Base-by-base conservation (phyloP, 2,797 vertebrate genomes). In the Dendrocincla tyrannina region DNA sequence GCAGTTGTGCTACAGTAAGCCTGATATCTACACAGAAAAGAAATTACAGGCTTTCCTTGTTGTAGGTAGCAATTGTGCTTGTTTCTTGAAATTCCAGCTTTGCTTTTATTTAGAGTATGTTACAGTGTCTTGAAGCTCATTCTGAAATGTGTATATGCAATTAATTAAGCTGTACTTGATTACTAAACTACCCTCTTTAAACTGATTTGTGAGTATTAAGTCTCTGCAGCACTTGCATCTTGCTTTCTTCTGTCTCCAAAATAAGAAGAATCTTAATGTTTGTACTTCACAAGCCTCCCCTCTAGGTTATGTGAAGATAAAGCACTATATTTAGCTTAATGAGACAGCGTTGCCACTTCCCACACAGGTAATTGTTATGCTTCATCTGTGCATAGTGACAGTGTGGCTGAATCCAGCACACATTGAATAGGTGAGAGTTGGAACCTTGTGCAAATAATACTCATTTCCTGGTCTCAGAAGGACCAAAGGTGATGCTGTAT, bases 301-400 rank as follows among this genome's bases (percentile, higher is more conserved):
- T 74, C 15, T 56, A 73, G 77, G 79, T 95, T 90, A 64, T 47
- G 50, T 85, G 89, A 85, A 91, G 91, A 91, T 76, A 88, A 82
- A 94, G 22, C 79, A 73, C 95, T 97, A 83, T 95, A 93, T 91
- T 96, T 97, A 97, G 76, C 73, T 50, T 92, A 85, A 89, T 74
- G 59, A 95, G 85, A 18, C 70, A 86, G 80, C 28, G 0, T 53
- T 92, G 70, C 86, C 39, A 17, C 96, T 75, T 94, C 97, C 97
- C 91, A 95, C 95, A 0, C 86, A 83, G 74, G 70, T 95, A 97
- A 94, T 96, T 95, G 91, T 53, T 91, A 83, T 95, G 90, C 88
- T 89, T 90, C 63, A 74, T 83, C 92, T 82, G 28, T 39, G 52
- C 41, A 11, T 19, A 50, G 81, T 53, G 83, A 77, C 83, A 92